Evolutionary conservation across 2,888 invertebrate species (phyloP), one percentile per base, ranked within the genome.

Genomic region (Melieria picta): DNA sequence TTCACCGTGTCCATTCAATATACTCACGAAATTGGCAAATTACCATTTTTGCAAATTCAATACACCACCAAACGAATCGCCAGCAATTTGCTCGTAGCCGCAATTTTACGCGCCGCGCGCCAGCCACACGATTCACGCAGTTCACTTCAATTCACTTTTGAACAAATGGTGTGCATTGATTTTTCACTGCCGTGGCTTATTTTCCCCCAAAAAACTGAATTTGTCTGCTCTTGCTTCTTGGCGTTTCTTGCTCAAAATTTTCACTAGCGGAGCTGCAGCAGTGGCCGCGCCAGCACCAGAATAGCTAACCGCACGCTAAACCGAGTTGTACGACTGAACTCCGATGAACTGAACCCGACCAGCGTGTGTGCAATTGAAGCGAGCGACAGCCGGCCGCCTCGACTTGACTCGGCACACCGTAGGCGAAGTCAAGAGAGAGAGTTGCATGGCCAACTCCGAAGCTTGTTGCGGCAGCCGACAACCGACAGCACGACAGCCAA

Each of bases 11-110:
- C 45, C 48, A 58, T 67, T n/a, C 52, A 82, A 80, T 82, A 81
- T 82, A 82, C 80, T 79, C 72, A 72, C 75, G 78, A 78, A 82
- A 79, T 76, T 72, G 73, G 73, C 68, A 78, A 80, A 79, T 80
- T 80, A 80, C 80, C 82, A 80, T 80, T 82, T 75, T 73, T 47
- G 76, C 76, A 76, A 69, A 74, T 69, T 72, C 75, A 75, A 74
- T 74, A 9, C 16, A 10, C 42, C 52, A n/a, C 57, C 56, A 77
- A 74, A 30, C 30, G 30, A 30, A 30, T 30, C 30, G 30, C 30
- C 30, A 30, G 30, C 30, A 30, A 30, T 30, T 30, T 30, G 2
- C 30, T 30, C 30, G 30, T 30, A 30, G 30, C 30, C 30, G 30
- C 30, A 30, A 30, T 30, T 30, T 30, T 30, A 30, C 30, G 30